phyloP scores from a whole-genome alignment of 1,140 invertebrate species.

The Proctacanthus coquilletti region DNA sequence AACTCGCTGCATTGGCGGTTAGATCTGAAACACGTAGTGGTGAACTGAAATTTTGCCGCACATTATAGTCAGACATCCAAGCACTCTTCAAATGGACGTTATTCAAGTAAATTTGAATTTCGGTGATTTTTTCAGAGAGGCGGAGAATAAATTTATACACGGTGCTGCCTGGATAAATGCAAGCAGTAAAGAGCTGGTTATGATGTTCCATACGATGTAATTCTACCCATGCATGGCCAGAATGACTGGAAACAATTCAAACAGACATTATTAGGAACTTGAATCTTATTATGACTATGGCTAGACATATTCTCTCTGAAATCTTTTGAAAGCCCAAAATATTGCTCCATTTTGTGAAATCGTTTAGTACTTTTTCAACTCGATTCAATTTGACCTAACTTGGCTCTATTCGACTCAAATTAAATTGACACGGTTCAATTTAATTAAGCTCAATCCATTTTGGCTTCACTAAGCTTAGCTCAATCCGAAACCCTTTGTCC shows the following conservation, averaged over 20 bases:
- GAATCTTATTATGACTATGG: too few relatives aligned
- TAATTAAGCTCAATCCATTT: too few relatives aligned
- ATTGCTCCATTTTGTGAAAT: too few relatives aligned
- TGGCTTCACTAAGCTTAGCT: too few relatives aligned
- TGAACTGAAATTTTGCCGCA: conserved; percentile 58
- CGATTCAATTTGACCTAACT: too few relatives aligned
- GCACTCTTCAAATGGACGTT: conserved; percentile 31
- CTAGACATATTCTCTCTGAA: too few relatives aligned
- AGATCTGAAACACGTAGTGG: conserved; percentile 55
- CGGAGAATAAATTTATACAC: conserved; percentile 42
- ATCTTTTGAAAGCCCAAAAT: too few relatives aligned
- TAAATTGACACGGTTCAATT: not conserved
- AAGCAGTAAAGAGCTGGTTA: conserved; percentile 19
- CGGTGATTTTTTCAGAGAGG: conserved; percentile 35
- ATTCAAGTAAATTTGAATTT: conserved; percentile 30
- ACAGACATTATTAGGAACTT: not conserved
- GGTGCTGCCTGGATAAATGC: conserved; percentile 37
- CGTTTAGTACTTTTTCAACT: too few relatives aligned
- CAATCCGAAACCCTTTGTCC: too few relatives aligned
- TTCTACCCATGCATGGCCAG: conserved; percentile 24
- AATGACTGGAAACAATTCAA: conserved; percentile 10
- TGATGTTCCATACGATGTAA: conserved; percentile 21
- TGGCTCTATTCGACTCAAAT: not conserved
- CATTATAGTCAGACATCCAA: conserved; percentile 68
- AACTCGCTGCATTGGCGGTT: conserved; percentile 42